These are phyloP conservation scores for Agonum fuliginosum DNA, from an alignment of 2,888 invertebrate genomes.

Conservation along the genomic window DNA sequence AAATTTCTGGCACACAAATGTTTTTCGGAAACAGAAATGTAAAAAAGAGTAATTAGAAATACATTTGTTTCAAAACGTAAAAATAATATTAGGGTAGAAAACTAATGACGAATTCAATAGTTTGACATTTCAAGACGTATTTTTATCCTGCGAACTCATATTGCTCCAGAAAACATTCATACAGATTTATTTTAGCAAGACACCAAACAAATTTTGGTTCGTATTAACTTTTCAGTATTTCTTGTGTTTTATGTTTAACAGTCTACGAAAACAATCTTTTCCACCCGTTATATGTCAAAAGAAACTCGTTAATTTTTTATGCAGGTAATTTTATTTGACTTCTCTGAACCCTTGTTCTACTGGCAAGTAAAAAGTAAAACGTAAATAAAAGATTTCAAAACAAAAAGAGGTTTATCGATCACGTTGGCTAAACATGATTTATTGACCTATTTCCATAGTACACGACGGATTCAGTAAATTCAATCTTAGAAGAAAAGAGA, in stretches of 20 bases:
- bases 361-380: background rate
- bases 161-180: background rate
- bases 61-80: slow-evolving; percentile 4
- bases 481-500: slow-evolving; percentile 5
- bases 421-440: slow-evolving; percentile 2
- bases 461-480: background rate
- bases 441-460: slow-evolving; percentile 40
- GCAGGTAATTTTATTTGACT: slow-evolving; percentile 8
- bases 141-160: background rate
- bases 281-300: background rate
- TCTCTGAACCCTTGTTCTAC: background rate
- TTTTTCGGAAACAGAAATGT: background rate
- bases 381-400: slow-evolving; percentile 24
- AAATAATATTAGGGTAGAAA: slow-evolving; percentile 1
- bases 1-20: slow-evolving; percentile 12
- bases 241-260: too few relatives aligned
- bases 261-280: too few relatives aligned
- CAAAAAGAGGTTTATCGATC: slow-evolving; percentile 16
- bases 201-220: too few relatives aligned
- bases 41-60: slow-evolving; percentile 15
- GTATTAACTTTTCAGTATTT: too few relatives aligned
- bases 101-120: slow-evolving; percentile 18
- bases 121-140: background rate
- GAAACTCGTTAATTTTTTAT: background rate
- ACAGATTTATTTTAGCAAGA: too few relatives aligned